Conservation (phyloP, 2,797 vertebrate genomes). For the Bufotes viridis region DNA sequence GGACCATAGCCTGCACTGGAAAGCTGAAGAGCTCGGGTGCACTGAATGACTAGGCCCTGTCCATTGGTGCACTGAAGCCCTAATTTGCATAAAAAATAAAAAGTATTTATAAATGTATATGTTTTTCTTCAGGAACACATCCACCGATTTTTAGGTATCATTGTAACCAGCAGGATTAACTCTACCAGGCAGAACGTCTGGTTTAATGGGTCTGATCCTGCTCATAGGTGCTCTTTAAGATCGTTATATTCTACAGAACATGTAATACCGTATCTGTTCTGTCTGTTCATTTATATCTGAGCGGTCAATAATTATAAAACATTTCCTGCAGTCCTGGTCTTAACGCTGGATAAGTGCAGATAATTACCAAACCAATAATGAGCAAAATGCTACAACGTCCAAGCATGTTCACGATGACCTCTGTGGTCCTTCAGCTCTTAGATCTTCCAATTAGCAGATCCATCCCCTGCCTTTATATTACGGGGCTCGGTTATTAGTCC, state of each 20-base stretch:
- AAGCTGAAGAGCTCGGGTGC: too few species aligned
- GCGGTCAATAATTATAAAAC: neutral
- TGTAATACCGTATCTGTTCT: neutral
- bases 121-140: too few species aligned
- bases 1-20: too few species aligned
- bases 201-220: too few species aligned
- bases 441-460: neutral
- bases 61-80: too few species aligned
- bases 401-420: neutral
- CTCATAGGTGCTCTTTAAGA: too few species aligned
- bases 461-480: neutral
- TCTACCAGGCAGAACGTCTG: too few species aligned
- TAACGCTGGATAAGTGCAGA: constrained; percentile 9
- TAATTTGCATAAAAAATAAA: too few species aligned
- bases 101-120: too few species aligned
- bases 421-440: constrained; percentile 1
- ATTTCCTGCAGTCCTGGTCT: neutral
- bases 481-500: neutral
- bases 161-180: too few species aligned
- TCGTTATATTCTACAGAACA: neutral
- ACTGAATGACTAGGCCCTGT: too few species aligned
- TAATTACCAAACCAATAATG: constrained; percentile 41
- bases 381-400: constrained; percentile 14
- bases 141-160: too few species aligned
- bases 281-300: neutral